Evolutionary conservation across 1,140 invertebrate species (phyloP).

Genomic region (Papilio dardanus): DNA sequence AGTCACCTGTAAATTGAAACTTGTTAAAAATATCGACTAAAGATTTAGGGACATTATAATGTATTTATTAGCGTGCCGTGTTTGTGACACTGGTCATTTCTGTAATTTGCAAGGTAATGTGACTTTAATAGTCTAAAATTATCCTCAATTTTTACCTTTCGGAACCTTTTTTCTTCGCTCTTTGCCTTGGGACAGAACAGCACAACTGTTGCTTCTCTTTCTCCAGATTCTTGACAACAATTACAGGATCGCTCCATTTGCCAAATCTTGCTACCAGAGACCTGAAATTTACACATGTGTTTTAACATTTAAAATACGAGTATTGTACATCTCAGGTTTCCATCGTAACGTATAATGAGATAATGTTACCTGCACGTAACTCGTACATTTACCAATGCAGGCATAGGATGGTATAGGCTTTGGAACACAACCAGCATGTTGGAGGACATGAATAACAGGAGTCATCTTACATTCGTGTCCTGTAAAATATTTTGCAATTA

Average conservation of each 20-base stretch:
- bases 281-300: slow-evolving; percentile 80
- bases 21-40: too few relatives aligned
- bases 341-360: not conserved
- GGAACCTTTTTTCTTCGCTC: slow-evolving; percentile 91
- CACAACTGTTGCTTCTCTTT: slow-evolving; percentile 93
- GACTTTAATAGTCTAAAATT: not conserved
- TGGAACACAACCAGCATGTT: slow-evolving; percentile 95
- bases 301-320: not conserved
- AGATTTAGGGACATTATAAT: too few relatives aligned
- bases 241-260: slow-evolving; percentile 97
- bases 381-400: slow-evolving; percentile 94
- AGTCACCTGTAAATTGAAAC: slow-evolving; percentile 84
- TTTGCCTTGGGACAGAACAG: slow-evolving; percentile 95
- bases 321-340: not conserved
- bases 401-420: slow-evolving; percentile 97
- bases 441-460: slow-evolving; percentile 95
- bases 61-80: too few relatives aligned
- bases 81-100: not conserved
- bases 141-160: slow-evolving; percentile 85
- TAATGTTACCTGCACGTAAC: slow-evolving; percentile 93
- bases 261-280: slow-evolving; percentile 98
- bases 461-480: slow-evolving; percentile 95
- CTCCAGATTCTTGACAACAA: slow-evolving; percentile 97
- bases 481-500: slow-evolving; percentile 46
- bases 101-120: not conserved